These are phyloP conservation scores for Holothuria scabra DNA, from an alignment of 53 echinoderm and acorn worm genomes.

Conservation along the genomic window DNA sequence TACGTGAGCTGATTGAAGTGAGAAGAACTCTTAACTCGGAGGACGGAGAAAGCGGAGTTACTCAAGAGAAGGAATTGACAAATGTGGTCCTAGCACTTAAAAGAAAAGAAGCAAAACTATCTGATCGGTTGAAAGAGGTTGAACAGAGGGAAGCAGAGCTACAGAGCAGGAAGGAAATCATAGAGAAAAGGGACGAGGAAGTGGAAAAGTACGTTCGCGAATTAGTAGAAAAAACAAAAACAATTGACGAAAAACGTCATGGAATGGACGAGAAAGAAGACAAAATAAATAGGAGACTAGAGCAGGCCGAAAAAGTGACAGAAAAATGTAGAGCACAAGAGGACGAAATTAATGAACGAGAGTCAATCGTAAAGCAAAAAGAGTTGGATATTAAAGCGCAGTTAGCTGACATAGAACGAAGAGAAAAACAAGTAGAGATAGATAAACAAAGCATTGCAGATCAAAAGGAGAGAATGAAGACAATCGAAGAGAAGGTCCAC, in stretches of 20 bases:
- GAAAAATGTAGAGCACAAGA: conserved; percentile 11
- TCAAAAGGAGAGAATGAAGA: conserved; percentile 15
- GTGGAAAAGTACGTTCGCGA: conserved; percentile 40
- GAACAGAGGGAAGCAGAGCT: conserved; percentile 15
- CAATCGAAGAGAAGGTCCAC: conserved; percentile 13
- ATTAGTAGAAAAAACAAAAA: conserved; percentile 33
- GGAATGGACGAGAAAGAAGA: conserved; percentile 21
- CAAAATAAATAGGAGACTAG: conserved; percentile 17
- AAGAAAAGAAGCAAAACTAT: conserved; percentile 31
- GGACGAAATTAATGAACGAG: conserved; percentile 2
- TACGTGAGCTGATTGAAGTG: conserved; percentile 26
- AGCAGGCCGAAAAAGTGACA: conserved; percentile 1
- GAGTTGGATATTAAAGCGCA: conserved; percentile 5
- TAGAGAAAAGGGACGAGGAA: conserved; percentile 42
- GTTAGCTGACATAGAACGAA: conserved; percentile 12
- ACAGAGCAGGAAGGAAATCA: conserved; percentile 16
- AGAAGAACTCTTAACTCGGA: not conserved
- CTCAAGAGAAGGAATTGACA: conserved; percentile 29
- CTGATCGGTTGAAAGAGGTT: not conserved
- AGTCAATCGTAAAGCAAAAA: not conserved
- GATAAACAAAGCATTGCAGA: conserved; percentile 14
- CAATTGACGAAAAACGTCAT: conserved; percentile 25
- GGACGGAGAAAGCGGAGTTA: not conserved
- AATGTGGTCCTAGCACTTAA: conserved; percentile 29
- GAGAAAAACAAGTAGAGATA: conserved; percentile 29